These are phyloP conservation scores for Trissolcus basalis DNA, from an alignment of 1,140 invertebrate genomes.

Conservation along the genomic window DNA sequence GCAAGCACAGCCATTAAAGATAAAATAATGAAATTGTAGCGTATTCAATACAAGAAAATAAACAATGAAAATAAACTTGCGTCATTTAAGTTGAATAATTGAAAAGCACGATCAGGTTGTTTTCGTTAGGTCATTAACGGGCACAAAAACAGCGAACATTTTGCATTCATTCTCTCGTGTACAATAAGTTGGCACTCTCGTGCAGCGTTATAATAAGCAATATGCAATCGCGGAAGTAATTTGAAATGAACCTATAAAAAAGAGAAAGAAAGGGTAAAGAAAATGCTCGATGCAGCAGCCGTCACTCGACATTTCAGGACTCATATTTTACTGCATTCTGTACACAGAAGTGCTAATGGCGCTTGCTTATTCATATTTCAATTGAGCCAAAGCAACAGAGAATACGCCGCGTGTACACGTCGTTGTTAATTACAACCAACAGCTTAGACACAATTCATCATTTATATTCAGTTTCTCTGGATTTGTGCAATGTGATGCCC, in stretches of 20 bases:
- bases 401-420: conserved; percentile 8
- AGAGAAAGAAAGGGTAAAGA: conserved; percentile 10
- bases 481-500: too few species aligned
- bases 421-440: conserved; percentile 21
- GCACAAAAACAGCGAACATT: conserved; percentile 1
- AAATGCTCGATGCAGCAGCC: conserved; percentile 25
- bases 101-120: too few species aligned
- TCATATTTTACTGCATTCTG: conserved; percentile 47
- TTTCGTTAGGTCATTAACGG: too few species aligned
- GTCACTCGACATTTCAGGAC: conserved; percentile 44
- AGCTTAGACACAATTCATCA: conserved; percentile 13
- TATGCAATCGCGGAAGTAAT: conserved; percentile 51
- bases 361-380: conserved; percentile 46
- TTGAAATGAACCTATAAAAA: conserved; percentile 53
- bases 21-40: too few species aligned
- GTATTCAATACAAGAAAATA: too few species aligned
- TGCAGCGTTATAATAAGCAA: conserved; percentile 37
- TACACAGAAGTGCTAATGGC: conserved; percentile 43
- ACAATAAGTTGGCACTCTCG: conserved; percentile 38
- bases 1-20: too few species aligned
- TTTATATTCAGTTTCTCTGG: conserved; percentile 2
- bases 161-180: conserved; percentile 22
- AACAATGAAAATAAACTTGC: too few species aligned
- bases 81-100: too few species aligned
- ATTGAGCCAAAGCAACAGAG: conserved; percentile 33